Evolutionary conservation across 1,140 invertebrate species (phyloP).

Genomic region (Geopemphigus sp.): DNA sequence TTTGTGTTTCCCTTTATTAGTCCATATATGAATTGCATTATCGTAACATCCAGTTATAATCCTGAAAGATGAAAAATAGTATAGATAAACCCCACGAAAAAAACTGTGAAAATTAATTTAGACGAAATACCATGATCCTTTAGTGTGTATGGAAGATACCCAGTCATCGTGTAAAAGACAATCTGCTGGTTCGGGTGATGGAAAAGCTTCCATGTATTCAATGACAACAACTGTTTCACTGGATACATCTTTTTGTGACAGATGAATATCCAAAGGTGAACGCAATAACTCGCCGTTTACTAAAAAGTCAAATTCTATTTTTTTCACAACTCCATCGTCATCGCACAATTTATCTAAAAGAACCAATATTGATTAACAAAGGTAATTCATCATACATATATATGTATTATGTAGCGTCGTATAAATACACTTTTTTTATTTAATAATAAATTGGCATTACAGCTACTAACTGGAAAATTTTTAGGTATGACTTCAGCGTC

Average conservation of each 20-base stretch:
- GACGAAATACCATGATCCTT: constrained; percentile 67
- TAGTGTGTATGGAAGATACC: constrained; percentile 80
- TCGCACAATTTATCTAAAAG: constrained; percentile 53
- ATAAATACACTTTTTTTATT: too few species aligned
- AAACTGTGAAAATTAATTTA: neutral
- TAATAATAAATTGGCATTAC: too few species aligned
- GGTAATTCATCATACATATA: too few species aligned
- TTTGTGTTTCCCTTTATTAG: constrained; percentile 77
- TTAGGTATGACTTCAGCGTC: too few species aligned
- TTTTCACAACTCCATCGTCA: constrained; percentile 56
- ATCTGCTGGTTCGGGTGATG: constrained; percentile 85
- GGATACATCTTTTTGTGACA: constrained; percentile 67
- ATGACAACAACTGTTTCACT: constrained; percentile 78
- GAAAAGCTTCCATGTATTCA: constrained; percentile 85
- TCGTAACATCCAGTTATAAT: constrained; percentile 95
- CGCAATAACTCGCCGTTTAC: constrained; percentile 77
- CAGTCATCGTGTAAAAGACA: constrained; percentile 93
- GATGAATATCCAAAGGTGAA: constrained; percentile 66
- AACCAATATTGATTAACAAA: too few species aligned
- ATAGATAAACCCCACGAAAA: neutral
- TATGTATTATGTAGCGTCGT: too few species aligned
- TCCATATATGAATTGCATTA: constrained; percentile 88
- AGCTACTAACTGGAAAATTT: too few species aligned
- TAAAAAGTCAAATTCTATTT: constrained; percentile 85
- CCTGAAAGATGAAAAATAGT: constrained; percentile 58